Percentiles rank a stretch among this genome's conserved stretches.
Conservation (phyloP, 2,797 vertebrate genomes). For the Bradypus variegatus region DNA sequence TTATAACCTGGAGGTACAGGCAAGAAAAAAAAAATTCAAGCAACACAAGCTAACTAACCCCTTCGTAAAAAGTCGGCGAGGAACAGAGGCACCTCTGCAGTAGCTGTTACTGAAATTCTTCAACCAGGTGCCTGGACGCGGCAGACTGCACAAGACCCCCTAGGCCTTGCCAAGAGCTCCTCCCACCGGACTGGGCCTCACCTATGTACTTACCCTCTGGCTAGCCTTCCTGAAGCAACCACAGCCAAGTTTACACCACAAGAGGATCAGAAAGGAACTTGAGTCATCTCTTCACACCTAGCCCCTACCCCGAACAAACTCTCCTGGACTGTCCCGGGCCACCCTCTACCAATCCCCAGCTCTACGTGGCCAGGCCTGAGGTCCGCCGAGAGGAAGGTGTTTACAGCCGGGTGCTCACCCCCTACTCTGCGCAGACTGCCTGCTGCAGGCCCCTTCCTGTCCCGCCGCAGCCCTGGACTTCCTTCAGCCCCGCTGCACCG, state of each 20-base stretch:
- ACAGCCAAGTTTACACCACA: constrained; percentile 66
- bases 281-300: neutral
- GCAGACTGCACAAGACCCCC: neutral
- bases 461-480: constrained; percentile 53
- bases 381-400: neutral
- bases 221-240: constrained; percentile 52
- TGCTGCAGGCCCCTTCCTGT: constrained; percentile 64
- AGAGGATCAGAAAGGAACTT: constrained; percentile 9
- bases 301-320: constrained; percentile 41
- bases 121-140: constrained; percentile 23
- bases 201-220: constrained; percentile 44
- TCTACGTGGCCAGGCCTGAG: neutral
- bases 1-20: constrained; percentile 71
- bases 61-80: constrained; percentile 49
- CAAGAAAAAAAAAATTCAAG: constrained; percentile 45
- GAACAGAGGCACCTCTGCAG: constrained; percentile 38
- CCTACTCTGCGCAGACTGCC: neutral
- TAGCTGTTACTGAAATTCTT: constrained; percentile 32
- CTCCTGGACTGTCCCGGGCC: neutral
- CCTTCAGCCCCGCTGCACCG: constrained; percentile 18
- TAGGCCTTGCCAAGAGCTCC: neutral
- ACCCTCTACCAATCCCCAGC: neutral
- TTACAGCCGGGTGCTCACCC: neutral
- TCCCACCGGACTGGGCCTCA: constrained; percentile 41
- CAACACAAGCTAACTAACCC: constrained; percentile 47